Percentiles rank a stretch among this genome's conserved stretches.
phyloP scores from a whole-genome alignment of 2,888 invertebrate genomes.

The Sacculina carcini region DNA sequence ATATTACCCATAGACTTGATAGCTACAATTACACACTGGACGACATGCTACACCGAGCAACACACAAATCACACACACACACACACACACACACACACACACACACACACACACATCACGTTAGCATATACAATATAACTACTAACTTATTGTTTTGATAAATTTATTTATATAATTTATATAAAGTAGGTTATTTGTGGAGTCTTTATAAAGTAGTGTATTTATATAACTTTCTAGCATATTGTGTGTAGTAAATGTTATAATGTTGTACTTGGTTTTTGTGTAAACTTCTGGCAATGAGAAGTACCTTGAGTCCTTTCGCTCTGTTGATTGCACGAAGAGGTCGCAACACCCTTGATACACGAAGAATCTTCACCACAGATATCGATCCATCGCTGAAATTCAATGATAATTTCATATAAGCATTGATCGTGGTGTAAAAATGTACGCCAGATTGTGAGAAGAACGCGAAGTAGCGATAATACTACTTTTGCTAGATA shows the following conservation, averaged over 20 bases:
- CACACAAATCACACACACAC: slow-evolving; percentile 16
- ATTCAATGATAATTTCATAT: no score
- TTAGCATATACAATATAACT: slow-evolving; percentile 7
- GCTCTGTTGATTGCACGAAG: slow-evolving; percentile 97
- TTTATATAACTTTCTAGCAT: no score
- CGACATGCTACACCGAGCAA: slow-evolving; percentile 99
- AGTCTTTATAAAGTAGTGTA: no score
- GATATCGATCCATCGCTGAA: slow-evolving; percentile 57
- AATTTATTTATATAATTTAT: no score
- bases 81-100: slow-evolving; percentile 18
- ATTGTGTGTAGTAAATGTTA: no score
- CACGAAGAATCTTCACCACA: slow-evolving; percentile 95
- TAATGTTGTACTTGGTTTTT: background rate
- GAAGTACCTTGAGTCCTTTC: slow-evolving; percentile 95
- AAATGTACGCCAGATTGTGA: no score
- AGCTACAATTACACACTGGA: slow-evolving; percentile 98
- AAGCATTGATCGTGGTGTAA: no score
- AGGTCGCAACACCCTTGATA: slow-evolving; percentile 84
- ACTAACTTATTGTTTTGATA: background rate
- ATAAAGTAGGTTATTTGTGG: no score
- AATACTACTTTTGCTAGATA: no score
- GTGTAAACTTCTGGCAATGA: background rate
- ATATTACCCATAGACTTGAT: slow-evolving; percentile 99
- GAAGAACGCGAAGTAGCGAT: no score
- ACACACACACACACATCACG: no score